phyloP scores from a whole-genome alignment of 2,113 vertebrate species.

The Upupa epops region DNA sequence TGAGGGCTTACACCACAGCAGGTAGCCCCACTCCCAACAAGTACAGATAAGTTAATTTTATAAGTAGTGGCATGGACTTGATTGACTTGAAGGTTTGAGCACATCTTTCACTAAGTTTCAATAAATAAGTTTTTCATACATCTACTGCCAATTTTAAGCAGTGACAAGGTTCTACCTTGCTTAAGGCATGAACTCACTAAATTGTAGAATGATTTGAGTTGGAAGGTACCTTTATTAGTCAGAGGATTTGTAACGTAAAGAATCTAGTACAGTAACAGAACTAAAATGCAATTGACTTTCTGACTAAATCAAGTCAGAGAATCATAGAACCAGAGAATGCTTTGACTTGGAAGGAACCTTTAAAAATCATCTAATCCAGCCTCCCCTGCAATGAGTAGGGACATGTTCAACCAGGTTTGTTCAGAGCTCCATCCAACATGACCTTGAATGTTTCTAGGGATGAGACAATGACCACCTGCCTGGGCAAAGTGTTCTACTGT shows the following conservation, averaged over 20 bases:
- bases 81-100: neutral
- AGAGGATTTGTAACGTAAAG: too few relatives aligned
- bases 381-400: rapidly evolving
- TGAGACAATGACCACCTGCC: neutral
- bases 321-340: too few relatives aligned
- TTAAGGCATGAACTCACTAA: neutral
- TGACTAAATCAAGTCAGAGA: too few relatives aligned
- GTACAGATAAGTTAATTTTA: neutral
- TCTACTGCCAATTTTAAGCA: neutral
- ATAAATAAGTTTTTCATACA: neutral
- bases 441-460: neutral
- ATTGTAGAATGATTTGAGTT: neutral
- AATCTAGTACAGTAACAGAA: too few relatives aligned
- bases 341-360: too few relatives aligned
- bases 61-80: neutral
- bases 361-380: neutral
- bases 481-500: neutral
- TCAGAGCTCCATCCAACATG: rapidly evolving
- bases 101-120: neutral
- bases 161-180: rapidly evolving
- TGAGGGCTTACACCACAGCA: too few relatives aligned
- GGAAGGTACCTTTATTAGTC: too few relatives aligned
- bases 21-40: neutral
- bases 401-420: neutral
- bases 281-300: too few relatives aligned